Percentiles rank a stretch among this genome's conserved stretches.
Evolutionary conservation across 2,113 vertebrate species (phyloP).

Genomic region (Urocolius indicus): DNA sequence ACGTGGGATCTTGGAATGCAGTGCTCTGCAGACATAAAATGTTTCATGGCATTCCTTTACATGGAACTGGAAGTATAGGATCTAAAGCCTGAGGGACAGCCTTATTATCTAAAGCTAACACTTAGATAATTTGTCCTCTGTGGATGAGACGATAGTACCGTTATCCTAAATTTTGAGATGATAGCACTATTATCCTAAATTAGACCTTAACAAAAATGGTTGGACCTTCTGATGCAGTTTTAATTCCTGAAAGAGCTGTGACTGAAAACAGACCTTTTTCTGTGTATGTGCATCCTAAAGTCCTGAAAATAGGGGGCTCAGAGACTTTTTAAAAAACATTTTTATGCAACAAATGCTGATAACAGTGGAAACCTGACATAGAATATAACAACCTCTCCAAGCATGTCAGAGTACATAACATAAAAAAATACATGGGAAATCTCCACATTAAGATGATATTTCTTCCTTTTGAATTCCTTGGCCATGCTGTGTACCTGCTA

Average conservation of each 20-base stretch:
- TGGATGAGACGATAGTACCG: neutral
- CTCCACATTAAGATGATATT: neutral
- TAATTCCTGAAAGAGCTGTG: neutral
- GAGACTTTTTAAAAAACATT: neutral
- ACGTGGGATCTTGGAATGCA: neutral
- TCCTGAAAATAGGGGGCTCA: neutral
- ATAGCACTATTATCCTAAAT: neutral
- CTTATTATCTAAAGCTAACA: neutral
- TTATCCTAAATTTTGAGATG: neutral
- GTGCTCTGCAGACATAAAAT: neutral
- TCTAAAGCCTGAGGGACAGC: neutral
- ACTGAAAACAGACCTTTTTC: neutral
- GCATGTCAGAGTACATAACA: neutral
- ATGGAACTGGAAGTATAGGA: neutral
- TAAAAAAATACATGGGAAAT: neutral
- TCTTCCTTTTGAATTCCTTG: neutral
- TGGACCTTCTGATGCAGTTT: neutral
- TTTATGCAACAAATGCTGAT: neutral
- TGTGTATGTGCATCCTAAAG: neutral
- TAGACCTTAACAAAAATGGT: neutral
- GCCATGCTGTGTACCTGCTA: neutral
- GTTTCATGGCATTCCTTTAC: neutral
- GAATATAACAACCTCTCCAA: neutral
- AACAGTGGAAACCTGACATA: neutral
- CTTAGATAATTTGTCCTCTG: neutral